Evolutionary conservation across 2,113 vertebrate genomes (phyloP).

Genomic region (Trematomus loennbergii): DNA sequence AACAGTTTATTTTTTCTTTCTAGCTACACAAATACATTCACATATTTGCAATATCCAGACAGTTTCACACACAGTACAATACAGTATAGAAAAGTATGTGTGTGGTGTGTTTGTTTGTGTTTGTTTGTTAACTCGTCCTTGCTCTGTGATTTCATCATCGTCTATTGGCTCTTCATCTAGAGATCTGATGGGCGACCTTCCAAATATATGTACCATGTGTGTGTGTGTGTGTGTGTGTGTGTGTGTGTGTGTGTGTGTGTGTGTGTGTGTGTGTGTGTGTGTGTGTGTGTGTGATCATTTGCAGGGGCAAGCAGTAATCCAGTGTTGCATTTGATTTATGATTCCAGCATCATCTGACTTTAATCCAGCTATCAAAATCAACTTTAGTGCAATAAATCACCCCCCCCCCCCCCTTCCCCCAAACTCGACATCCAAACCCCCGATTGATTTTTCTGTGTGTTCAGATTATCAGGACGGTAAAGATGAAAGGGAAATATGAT

Average conservation of each 20-base stretch:
- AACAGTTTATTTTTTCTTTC: too few relatives aligned
- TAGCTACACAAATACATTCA: too few relatives aligned
- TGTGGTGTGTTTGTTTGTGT: neutral
- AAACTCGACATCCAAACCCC: constrained; percentile 1
- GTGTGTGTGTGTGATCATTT: constrained; percentile 26
- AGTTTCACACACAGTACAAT: too few relatives aligned
- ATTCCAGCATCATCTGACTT: constrained; percentile 46
- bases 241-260: constrained; percentile 1
- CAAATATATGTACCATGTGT: constrained; percentile 23
- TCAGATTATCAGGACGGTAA: neutral
- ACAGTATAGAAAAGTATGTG: too few relatives aligned
- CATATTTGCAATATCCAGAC: too few relatives aligned
- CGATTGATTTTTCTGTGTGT: constrained; percentile 22
- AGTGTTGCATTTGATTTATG: constrained; percentile 51
- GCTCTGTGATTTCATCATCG: constrained; percentile 49
- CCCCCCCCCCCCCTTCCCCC: neutral
- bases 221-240: neutral
- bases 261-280: constrained; percentile 12
- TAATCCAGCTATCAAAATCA: constrained; percentile 57
- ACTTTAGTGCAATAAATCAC: constrained; percentile 37
- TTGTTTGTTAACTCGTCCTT: constrained; percentile 26
- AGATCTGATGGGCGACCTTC: constrained; percentile 18
- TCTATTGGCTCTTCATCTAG: constrained; percentile 34
- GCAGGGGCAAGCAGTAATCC: neutral
- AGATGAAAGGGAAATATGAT: neutral